Evolutionary conservation across 2,888 invertebrate genomes (phyloP).

Genomic region (Acholoe squamosa): DNA sequence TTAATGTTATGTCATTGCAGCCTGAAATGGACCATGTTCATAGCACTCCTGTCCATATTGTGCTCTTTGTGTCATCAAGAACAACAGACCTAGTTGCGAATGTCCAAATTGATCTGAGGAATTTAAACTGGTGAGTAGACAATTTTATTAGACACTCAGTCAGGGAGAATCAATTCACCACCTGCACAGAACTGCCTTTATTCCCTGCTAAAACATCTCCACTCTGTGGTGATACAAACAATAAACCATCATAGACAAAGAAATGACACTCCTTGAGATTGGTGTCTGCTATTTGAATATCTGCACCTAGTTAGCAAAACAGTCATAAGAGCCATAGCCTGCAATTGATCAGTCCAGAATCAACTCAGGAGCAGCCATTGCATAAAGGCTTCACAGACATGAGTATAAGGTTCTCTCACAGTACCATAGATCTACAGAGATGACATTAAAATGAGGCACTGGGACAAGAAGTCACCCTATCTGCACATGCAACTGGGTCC

Average conservation of each 20-base stretch:
- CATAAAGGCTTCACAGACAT: not conserved
- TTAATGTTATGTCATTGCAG: slow-evolving; percentile 19
- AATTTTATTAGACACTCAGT: not conserved
- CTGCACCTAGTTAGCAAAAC: not conserved
- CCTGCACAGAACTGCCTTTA: not conserved
- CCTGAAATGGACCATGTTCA: slow-evolving; percentile 71
- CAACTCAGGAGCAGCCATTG: not conserved
- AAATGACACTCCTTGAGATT: not conserved
- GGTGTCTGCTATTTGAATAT: not conserved
- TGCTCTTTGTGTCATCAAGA: slow-evolving; percentile 74
- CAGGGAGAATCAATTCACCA: slow-evolving; percentile 66
- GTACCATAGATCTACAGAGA: slow-evolving; percentile 33
- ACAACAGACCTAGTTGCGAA: slow-evolving; percentile 74
- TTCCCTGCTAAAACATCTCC: not conserved
- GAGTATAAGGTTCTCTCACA: not conserved
- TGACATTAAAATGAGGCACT: slow-evolving; percentile 14
- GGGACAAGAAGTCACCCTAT: not conserved
- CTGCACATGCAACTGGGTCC: slow-evolving; percentile 11
- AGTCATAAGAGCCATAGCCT: not conserved
- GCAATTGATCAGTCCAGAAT: not conserved
- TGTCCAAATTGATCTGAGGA: slow-evolving; percentile 77
- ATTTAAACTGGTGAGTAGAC: slow-evolving; percentile 76
- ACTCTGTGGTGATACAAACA: not conserved
- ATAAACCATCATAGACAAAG: not conserved
- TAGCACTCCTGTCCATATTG: slow-evolving; percentile 73